Percentiles rank a stretch among this genome's conserved stretches.
These are phyloP conservation scores for Apodemia zela DNA, from an alignment of 2,888 invertebrate species.

Conservation along the genomic window DNA sequence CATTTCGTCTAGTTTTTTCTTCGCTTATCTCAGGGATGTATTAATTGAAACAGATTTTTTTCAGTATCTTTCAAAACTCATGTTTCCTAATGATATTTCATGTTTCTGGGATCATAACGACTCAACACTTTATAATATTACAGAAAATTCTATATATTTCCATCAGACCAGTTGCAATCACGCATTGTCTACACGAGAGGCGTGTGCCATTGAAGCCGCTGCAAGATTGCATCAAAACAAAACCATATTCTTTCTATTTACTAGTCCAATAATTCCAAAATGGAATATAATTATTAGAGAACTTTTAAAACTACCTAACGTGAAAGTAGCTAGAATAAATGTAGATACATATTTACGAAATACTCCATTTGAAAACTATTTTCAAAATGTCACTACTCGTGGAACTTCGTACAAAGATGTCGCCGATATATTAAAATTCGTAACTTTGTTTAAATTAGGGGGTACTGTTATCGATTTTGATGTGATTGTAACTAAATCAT, in stretches of 20 bases:
- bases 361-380: slow-evolving; percentile 2
- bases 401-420: not conserved
- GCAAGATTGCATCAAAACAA: slow-evolving; percentile 11
- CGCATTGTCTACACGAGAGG: not conserved
- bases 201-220: not conserved
- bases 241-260: slow-evolving; percentile 2
- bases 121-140: not conserved
- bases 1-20: slow-evolving; percentile 23
- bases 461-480: slow-evolving; percentile 17
- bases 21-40: slow-evolving; percentile 24
- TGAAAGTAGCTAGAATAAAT: slow-evolving; percentile 10
- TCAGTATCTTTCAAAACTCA: not conserved
- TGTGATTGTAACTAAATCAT: slow-evolving; percentile 9
- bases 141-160: not conserved
- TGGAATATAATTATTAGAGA: slow-evolving; percentile 1
- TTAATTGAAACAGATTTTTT: not conserved
- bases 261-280: not conserved
- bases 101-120: slow-evolving; percentile 3
- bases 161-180: slow-evolving; percentile 2
- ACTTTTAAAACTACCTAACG: slow-evolving; percentile 1
- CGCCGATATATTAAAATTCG: slow-evolving; percentile 15
- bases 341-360: not conserved
- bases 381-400: not conserved
- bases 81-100: slow-evolving; percentile 13
- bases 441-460: slow-evolving; percentile 12